phyloP scores from a whole-genome alignment of 2,113 vertebrate genomes.

The Tachysurus vachellii region DNA sequence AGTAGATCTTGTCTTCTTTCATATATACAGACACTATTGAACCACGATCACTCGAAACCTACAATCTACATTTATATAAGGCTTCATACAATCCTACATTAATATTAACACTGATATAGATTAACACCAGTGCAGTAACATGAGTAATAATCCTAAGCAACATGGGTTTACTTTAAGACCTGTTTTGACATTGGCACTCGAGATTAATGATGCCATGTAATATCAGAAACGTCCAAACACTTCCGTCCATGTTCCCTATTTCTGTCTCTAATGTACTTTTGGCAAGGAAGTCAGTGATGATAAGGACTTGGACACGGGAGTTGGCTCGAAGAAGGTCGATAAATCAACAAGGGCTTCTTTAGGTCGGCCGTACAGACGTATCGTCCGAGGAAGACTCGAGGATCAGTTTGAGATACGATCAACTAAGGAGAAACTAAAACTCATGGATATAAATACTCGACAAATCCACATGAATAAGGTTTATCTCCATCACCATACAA shows the following conservation, averaged over 20 bases:
- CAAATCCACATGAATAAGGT: background rate
- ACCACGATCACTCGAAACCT: background rate
- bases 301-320: background rate
- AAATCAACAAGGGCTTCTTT: background rate
- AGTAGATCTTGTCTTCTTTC: background rate
- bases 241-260: background rate
- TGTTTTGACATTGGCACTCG: background rate
- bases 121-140: background rate
- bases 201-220: slow-evolving; percentile 1
- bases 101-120: background rate
- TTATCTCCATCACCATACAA: background rate
- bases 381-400: background rate
- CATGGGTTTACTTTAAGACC: background rate
- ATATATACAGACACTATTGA: background rate
- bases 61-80: background rate
- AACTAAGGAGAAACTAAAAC: background rate
- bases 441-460: background rate
- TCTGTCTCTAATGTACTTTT: background rate
- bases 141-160: background rate
- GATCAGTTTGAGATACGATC: background rate
- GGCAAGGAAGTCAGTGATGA: slow-evolving; percentile 1
- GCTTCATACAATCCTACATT: background rate
- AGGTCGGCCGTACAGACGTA: background rate
- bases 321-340: background rate
- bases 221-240: background rate